Percentiles rank a stretch among this genome's conserved stretches.
These are phyloP conservation scores for Penaeus monodon DNA, from an alignment of 2,888 invertebrate genomes.

Conservation along the genomic window DNA sequence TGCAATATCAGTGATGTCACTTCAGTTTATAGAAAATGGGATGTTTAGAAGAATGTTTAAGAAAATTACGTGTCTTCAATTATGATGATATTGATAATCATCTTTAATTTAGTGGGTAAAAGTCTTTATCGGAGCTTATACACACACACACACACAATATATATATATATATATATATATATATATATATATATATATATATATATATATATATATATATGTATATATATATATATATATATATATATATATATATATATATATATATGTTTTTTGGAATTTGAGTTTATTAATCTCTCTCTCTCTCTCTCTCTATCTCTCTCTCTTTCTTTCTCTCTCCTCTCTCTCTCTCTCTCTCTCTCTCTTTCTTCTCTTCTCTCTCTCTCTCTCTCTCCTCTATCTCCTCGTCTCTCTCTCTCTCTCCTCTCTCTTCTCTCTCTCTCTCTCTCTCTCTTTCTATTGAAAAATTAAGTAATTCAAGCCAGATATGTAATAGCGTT, in stretches of 20 bases:
- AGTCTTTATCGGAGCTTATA: not conserved
- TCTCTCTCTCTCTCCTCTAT: no score
- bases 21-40: no score
- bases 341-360: no score
- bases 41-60: no score
- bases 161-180: conserved; percentile 27
- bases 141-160: no score
- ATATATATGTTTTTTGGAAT: not conserved
- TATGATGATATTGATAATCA: no score
- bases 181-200: conserved; percentile 32
- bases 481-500: no score
- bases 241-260: conserved; percentile 24
- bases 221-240: not conserved
- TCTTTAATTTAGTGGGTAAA: no score
- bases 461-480: no score
- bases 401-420: not conserved
- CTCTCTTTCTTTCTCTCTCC: not conserved
- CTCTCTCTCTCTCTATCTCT: not conserved
- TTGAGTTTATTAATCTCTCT: no score
- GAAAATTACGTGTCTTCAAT: no score
- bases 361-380: not conserved
- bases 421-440: not conserved
- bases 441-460: not conserved
- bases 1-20: no score
- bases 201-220: conserved; percentile 21